Percentiles rank a stretch among this genome's conserved stretches.
Conservation (phyloP, 2,888 invertebrate species). For the Caradrina clavipalpis region DNA sequence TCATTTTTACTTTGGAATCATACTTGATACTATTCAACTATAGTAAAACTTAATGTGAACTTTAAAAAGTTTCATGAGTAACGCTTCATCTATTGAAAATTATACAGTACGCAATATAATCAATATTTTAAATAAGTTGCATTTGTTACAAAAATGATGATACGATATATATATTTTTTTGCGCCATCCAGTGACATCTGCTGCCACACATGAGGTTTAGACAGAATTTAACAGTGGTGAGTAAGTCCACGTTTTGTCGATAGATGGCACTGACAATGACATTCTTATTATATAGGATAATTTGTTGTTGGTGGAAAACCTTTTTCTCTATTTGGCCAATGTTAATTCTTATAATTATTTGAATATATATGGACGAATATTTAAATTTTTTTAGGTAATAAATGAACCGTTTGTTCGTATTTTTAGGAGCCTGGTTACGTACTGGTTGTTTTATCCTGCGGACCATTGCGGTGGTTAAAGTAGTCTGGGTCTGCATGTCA, state of each 20-base stretch:
- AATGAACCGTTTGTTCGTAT: not conserved
- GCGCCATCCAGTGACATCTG: slow-evolving; percentile 28
- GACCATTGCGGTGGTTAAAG: no score
- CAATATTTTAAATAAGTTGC: no score
- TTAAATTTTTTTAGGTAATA: no score
- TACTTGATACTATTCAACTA: no score
- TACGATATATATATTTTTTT: not conserved
- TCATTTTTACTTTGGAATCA: no score
- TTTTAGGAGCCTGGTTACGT: not conserved
- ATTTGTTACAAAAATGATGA: no score
- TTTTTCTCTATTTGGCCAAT: not conserved
- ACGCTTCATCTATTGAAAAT: not conserved
- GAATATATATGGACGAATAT: no score
- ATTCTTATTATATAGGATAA: not conserved
- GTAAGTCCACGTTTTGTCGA: not conserved
- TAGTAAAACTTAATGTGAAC: no score
- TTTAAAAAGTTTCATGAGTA: not conserved
- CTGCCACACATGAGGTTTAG: not conserved
- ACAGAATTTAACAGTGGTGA: slow-evolving; percentile 16
- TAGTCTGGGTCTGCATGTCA: not conserved
- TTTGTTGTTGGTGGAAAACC: not conserved
- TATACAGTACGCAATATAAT: no score
- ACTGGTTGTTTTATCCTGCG: not conserved
- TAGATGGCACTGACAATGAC: slow-evolving; percentile 36
- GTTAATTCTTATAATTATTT: not conserved